Conservation (phyloP, 2,888 invertebrate genomes). For the Drosophila neotestacea region DNA sequence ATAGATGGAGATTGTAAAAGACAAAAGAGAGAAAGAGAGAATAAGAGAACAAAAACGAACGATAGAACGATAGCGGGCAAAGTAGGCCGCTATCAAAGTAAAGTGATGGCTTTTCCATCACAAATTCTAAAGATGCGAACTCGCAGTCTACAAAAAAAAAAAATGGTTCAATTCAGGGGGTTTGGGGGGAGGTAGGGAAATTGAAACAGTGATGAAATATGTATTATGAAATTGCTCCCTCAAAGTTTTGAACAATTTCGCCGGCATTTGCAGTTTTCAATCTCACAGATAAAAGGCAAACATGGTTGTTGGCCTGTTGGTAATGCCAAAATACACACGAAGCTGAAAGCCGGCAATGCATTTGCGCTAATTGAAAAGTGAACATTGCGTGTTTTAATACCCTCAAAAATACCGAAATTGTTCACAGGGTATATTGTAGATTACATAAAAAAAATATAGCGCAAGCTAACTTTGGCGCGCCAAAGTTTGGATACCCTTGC, state of each 20-base stretch:
- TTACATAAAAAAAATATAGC: too few relatives aligned
- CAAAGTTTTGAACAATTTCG: slow-evolving; percentile 32
- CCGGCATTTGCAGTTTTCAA: slow-evolving; percentile 50
- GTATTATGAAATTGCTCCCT: slow-evolving; percentile 40
- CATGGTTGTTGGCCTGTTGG: slow-evolving; percentile 25
- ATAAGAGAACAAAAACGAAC: background rate
- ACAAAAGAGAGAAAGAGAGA: slow-evolving; percentile 6
- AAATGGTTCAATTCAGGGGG: slow-evolving; percentile 54
- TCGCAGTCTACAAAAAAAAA: slow-evolving; percentile 29
- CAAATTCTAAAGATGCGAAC: slow-evolving; percentile 16
- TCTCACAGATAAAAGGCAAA: slow-evolving; percentile 38
- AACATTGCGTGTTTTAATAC: background rate
- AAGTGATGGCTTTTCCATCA: slow-evolving; percentile 14
- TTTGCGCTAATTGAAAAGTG: slow-evolving; percentile 44
- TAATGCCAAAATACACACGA: slow-evolving; percentile 1
- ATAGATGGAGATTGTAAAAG: background rate
- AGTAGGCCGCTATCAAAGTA: slow-evolving; percentile 15
- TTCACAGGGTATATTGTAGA: background rate
- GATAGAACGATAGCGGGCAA: slow-evolving; percentile 2
- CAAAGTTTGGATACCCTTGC: too few relatives aligned
- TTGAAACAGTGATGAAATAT: slow-evolving; percentile 36
- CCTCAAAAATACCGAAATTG: background rate
- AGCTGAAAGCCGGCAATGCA: slow-evolving; percentile 14
- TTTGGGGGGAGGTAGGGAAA: background rate
- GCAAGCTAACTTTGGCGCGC: too few relatives aligned